Evolutionary conservation across 2,113 vertebrate genomes (phyloP).

Genomic region (Leptosomus discolor): DNA sequence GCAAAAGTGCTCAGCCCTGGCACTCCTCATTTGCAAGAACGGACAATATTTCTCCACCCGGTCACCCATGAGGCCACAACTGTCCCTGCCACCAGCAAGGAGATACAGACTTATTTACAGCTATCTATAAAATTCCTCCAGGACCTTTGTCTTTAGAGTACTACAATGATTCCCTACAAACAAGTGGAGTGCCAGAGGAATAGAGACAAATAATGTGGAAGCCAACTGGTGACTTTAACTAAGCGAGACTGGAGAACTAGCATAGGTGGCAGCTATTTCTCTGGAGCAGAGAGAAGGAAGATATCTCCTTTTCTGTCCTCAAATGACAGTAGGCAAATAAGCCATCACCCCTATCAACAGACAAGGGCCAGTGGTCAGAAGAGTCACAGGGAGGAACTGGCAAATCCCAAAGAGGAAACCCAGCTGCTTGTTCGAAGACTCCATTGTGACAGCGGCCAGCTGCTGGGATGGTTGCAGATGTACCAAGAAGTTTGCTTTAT

Average conservation of each 20-base stretch:
- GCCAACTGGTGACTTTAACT: neutral
- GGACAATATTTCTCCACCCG: neutral
- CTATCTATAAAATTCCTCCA: neutral
- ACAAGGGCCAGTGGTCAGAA: neutral
- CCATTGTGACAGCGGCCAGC: neutral
- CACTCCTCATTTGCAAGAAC: neutral
- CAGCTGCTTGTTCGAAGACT: neutral
- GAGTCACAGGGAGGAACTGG: neutral
- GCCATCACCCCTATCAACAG: neutral
- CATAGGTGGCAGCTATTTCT: neutral
- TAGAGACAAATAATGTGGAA: neutral
- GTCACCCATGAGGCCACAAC: neutral
- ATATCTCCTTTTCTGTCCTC: neutral
- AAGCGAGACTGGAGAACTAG: neutral
- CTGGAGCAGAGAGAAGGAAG: neutral
- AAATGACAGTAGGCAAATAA: neutral
- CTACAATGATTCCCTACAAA: neutral
- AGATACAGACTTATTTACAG: neutral
- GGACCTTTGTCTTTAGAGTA: neutral
- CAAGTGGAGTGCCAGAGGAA: neutral
- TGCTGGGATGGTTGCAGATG: neutral
- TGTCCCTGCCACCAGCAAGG: neutral
- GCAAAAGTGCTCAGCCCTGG: neutral
- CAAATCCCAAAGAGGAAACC: neutral
- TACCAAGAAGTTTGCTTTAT: neutral